Percentiles rank a stretch among this genome's conserved stretches.
These are phyloP conservation scores for Andrena chrysosceles DNA, from an alignment of 2,888 invertebrate species.

Conservation along the genomic window DNA sequence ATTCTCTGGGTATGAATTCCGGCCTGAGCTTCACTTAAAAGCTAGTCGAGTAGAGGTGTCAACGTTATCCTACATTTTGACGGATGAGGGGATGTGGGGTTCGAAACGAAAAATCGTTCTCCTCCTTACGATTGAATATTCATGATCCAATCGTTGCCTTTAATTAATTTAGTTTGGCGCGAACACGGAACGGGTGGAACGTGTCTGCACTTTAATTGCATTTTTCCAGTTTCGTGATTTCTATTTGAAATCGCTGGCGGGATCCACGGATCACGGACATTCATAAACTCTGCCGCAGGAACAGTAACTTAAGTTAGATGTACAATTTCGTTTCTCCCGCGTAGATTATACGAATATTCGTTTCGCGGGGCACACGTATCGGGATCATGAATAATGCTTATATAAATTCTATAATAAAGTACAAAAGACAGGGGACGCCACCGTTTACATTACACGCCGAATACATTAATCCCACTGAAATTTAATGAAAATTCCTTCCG, in stretches of 20 bases:
- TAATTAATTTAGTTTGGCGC: neutral
- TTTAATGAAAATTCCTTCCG: neutral
- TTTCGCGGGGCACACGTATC: neutral
- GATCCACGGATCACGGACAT: too few species aligned
- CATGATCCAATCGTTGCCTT: slow-evolving; percentile 1
- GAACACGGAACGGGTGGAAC: neutral
- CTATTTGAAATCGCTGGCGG: too few species aligned
- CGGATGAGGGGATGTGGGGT: neutral
- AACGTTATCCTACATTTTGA: neutral
- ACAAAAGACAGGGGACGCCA: neutral
- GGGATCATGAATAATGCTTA: slow-evolving; percentile 1
- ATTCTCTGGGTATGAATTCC: neutral
- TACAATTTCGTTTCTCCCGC: too few species aligned
- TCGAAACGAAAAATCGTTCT: neutral
- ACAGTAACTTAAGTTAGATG: neutral
- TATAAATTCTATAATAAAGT: neutral
- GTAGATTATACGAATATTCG: neutral
- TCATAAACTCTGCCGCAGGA: neutral
- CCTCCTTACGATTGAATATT: slow-evolving; percentile 1
- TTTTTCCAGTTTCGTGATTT: slow-evolving; percentile 1
- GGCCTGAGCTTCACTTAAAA: too few species aligned
- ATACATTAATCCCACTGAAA: neutral
- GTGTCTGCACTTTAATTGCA: slow-evolving; percentile 11
- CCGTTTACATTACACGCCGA: neutral
- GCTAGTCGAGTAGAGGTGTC: neutral